Percentiles rank a stretch among this genome's conserved stretches.
These are phyloP conservation scores for Pipistrellus nathusii DNA, from an alignment of 2,797 vertebrate genomes.

Conservation along the genomic window DNA sequence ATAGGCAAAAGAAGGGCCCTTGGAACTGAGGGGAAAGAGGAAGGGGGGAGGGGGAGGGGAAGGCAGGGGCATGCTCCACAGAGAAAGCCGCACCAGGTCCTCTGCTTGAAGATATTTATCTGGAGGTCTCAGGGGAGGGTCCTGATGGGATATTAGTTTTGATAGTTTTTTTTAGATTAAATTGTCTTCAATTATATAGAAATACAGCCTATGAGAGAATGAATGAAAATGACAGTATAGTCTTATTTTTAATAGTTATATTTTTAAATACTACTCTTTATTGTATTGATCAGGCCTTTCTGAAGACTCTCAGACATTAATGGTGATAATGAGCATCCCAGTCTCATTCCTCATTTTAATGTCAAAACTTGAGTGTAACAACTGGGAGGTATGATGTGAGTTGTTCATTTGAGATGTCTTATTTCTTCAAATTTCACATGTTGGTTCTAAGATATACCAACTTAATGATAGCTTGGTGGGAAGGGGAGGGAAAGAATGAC, in stretches of 20 bases:
- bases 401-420: not conserved
- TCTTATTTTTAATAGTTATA: conserved; percentile 21
- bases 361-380: not conserved
- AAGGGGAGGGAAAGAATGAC: not conserved
- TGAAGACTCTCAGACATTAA: not conserved
- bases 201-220: not conserved
- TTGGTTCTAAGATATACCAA: not conserved
- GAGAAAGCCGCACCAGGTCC: not conserved
- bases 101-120: not conserved
- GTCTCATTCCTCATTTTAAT: conserved; percentile 23
- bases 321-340: not conserved
- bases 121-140: not conserved
- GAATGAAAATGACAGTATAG: not conserved
- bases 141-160: not conserved
- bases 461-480: not conserved
- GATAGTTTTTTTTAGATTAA: conserved; percentile 22
- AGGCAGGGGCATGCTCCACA: not conserved
- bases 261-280: conserved; percentile 7
- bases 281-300: not conserved
- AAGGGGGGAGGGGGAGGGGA: not conserved
- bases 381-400: not conserved
- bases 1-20: not conserved
- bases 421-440: conserved; percentile 23
- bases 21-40: not conserved
- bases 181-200: conserved; percentile 34